These are phyloP conservation scores for Mythimna lalbum DNA, from an alignment of 2,888 invertebrate species.

Conservation along the genomic window DNA sequence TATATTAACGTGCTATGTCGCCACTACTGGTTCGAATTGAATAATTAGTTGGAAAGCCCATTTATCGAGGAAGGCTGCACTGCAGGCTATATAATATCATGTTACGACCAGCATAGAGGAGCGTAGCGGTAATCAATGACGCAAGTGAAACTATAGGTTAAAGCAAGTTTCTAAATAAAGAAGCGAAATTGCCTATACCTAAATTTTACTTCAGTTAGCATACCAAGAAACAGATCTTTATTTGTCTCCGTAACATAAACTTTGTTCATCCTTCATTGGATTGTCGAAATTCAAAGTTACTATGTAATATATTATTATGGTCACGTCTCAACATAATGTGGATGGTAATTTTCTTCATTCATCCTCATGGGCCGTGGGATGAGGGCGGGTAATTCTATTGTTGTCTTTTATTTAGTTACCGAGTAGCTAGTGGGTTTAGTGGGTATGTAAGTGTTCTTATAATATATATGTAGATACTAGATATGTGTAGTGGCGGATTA, in stretches of 20 bases:
- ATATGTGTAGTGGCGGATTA: too few relatives aligned
- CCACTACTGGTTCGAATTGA: too few relatives aligned
- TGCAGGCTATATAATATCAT: too few relatives aligned
- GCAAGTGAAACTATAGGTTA: too few relatives aligned
- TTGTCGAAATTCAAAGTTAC: constrained; percentile 31
- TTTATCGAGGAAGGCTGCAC: too few relatives aligned
- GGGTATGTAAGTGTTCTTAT: not conserved
- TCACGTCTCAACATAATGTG: constrained; percentile 54
- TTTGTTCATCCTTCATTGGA: constrained; percentile 24
- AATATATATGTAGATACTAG: too few relatives aligned
- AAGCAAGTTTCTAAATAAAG: not conserved
- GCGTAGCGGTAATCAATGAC: too few relatives aligned
- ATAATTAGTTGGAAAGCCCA: too few relatives aligned
- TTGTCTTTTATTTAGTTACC: constrained; percentile 23
- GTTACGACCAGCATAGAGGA: too few relatives aligned
- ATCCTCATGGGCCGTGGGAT: constrained; percentile 34
- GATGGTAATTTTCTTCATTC: constrained; percentile 55
- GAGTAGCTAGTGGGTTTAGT: constrained; percentile 4
- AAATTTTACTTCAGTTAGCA: not conserved
- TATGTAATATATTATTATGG: constrained; percentile 38
- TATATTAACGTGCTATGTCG: too few relatives aligned
- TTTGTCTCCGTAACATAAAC: constrained; percentile 7
- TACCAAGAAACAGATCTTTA: constrained; percentile 5
- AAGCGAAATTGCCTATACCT: not conserved
- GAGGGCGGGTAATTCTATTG: constrained; percentile 36